Evolutionary conservation across 2,113 vertebrate species (phyloP), one percentile per base, ranked within the genome.

Genomic region (Sphyrna mokarran): DNA sequence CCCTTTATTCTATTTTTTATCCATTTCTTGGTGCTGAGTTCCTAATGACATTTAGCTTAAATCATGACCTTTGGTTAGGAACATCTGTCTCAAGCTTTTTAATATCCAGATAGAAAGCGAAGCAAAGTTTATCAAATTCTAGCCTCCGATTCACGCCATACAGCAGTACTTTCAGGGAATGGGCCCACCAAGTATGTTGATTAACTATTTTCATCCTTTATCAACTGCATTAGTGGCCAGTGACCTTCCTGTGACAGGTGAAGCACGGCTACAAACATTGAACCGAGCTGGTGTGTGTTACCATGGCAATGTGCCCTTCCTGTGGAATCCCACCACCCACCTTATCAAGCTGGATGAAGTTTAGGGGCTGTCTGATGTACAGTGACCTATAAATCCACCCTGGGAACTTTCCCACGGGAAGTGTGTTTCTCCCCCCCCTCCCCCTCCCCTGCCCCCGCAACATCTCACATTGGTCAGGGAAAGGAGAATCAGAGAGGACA

Each of bases 331-430:
- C 61, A 93, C 89, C 89, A 91, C 63, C 89, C 8, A 66, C 89
- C 33, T 29, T 16, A 66, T 93, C 20, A 91, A 40, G 89, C 54
- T 33, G 87, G 4, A 37, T 22, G 89, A 68, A n/a, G 61, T 16
- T 66, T 0, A 61, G 61, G 63, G 61, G 58, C 22, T 91, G 5
- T 63, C 58, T 93, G 63, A 37, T 40, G 18, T 22, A 37, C 89
- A 37, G 4, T 18, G 63, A 66, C 58, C 0, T 9, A 89, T 89
- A 89, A 89, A 89, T 89, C 48, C 48, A 48, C 22, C 29, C 33
- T 37, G n/a, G 61, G 61, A 93, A 66, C 33, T 66, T 93, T 93
- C 89, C 89, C 61, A 66, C 61, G 89, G 89, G 61, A 68, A 93
- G 89, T 93, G 29, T 48, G 20, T 18, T 6, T 6, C n/a, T 16